Conservation (phyloP, 2,797 vertebrate species). For the Oophaga sylvatica region DNA sequence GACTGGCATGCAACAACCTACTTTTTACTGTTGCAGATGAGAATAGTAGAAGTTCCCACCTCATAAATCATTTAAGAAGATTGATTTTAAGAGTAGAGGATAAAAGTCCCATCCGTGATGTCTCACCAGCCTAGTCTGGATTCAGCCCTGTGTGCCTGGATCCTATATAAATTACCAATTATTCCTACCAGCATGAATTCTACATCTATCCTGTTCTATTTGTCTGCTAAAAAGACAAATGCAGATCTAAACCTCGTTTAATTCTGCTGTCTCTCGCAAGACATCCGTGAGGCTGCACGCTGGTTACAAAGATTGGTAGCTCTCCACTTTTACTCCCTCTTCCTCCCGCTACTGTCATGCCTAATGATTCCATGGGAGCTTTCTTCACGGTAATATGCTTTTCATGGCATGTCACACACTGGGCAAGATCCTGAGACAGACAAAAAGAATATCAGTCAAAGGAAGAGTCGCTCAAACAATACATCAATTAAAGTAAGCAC, state of each 20-base stretch:
- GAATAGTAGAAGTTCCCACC: background rate
- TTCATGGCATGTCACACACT: slow-evolving; percentile 95
- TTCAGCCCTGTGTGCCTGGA: background rate
- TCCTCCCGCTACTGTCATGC: slow-evolving; percentile 98
- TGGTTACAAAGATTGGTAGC: slow-evolving; percentile 97
- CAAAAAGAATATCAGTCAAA: slow-evolving; percentile 50
- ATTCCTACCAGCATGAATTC: slow-evolving; percentile 4
- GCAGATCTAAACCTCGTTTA: slow-evolving; percentile 84
- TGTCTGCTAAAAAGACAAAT: slow-evolving; percentile 4
- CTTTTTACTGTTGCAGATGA: background rate
- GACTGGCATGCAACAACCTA: background rate
- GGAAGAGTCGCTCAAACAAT: background rate
- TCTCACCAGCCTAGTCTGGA: background rate
- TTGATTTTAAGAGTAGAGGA: background rate
- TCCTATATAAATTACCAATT: slow-evolving; percentile 16
- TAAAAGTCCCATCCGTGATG: background rate
- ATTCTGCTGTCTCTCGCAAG: slow-evolving; percentile 93
- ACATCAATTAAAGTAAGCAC: background rate
- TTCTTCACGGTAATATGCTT: slow-evolving; percentile 98
- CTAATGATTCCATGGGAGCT: slow-evolving; percentile 93
- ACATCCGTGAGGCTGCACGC: slow-evolving; percentile 95
- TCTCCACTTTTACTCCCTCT: slow-evolving; percentile 96
- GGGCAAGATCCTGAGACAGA: slow-evolving; percentile 86
- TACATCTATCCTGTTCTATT: background rate
- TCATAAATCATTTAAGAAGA: slow-evolving; percentile 10